A percentile compares a stretch with the other conserved stretches of the same genome.
Conservation (phyloP, 1,140 invertebrate genomes). For the Lordiphosa clarofinis region DNA sequence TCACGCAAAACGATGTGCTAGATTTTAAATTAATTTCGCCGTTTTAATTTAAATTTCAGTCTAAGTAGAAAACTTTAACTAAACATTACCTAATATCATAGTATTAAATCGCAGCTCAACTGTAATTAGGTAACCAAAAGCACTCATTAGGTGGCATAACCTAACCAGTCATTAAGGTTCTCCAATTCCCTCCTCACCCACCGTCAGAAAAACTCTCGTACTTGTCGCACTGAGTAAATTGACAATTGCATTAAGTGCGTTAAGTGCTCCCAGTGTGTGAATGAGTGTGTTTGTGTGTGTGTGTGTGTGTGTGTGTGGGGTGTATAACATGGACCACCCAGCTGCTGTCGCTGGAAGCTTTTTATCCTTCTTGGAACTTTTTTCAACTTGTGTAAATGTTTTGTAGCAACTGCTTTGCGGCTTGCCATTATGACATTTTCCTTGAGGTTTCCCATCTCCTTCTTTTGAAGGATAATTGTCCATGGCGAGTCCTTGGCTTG, state of each 20-base stretch:
- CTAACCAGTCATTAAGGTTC: slow-evolving; percentile 18
- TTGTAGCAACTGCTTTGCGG: slow-evolving; percentile 13
- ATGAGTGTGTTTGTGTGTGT: slow-evolving; percentile 16
- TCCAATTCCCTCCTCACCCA: background rate
- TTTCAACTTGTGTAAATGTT: slow-evolving; percentile 5
- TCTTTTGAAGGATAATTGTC: slow-evolving; percentile 55
- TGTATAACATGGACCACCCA: slow-evolving; percentile 38
- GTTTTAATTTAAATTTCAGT: too few species aligned
- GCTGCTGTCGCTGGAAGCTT: slow-evolving; percentile 31
- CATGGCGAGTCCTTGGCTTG: slow-evolving; percentile 40
- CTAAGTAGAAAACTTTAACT: background rate
- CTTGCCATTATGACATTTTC: slow-evolving; percentile 51
- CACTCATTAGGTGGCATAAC: slow-evolving; percentile 38
- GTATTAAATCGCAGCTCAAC: slow-evolving; percentile 7
- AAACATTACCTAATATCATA: background rate
- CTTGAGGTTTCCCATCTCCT: slow-evolving; percentile 21
- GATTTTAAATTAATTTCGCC: too few species aligned
- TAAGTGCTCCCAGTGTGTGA: slow-evolving; percentile 42
- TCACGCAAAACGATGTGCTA: too few species aligned
- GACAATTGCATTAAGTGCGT: slow-evolving; percentile 67
- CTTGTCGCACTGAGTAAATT: slow-evolving; percentile 48
- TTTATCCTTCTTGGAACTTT: slow-evolving; percentile 28
- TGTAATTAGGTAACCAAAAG: slow-evolving; percentile 33
- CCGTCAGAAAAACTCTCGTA: slow-evolving; percentile 3
- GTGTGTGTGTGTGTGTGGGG: slow-evolving; percentile 12